phyloP scores from a whole-genome alignment of 1,140 invertebrate genomes.

The Pseudoatta argentina region DNA sequence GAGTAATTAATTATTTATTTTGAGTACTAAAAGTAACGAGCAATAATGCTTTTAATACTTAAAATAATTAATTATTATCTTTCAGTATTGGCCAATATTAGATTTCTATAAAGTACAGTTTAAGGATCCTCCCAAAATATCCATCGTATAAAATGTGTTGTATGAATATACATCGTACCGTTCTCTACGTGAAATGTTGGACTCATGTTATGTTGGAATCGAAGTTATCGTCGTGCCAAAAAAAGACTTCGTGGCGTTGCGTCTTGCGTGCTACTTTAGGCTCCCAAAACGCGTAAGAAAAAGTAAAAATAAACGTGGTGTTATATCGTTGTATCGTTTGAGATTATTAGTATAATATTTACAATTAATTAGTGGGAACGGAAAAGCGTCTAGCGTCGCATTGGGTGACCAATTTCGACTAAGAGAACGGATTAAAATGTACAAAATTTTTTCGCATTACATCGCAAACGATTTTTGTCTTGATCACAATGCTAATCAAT shows the following conservation, averaged over 20 bases:
- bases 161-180: background rate
- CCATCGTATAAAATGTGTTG: no score
- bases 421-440: slow-evolving; percentile 38
- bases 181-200: background rate
- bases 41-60: no score
- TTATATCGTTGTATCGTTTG: slow-evolving; percentile 57
- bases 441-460: slow-evolving; percentile 13
- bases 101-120: no score
- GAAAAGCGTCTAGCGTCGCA: background rate
- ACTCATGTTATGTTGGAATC: background rate
- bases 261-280: slow-evolving; percentile 15
- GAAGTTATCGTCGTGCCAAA: background rate
- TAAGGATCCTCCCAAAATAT: no score
- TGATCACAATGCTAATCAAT: slow-evolving; percentile 71
- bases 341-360: slow-evolving; percentile 53
- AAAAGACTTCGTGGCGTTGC: background rate
- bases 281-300: slow-evolving; percentile 29
- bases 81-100: no score
- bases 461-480: slow-evolving; percentile 50
- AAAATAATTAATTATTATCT: no score
- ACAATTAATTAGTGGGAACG: slow-evolving; percentile 44
- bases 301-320: slow-evolving; percentile 27
- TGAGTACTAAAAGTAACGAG: no score
- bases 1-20: no score
- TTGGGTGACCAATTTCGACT: slow-evolving; percentile 12